phyloP scores from a whole-genome alignment of 2,113 vertebrate species.

The Alectura lathami region DNA sequence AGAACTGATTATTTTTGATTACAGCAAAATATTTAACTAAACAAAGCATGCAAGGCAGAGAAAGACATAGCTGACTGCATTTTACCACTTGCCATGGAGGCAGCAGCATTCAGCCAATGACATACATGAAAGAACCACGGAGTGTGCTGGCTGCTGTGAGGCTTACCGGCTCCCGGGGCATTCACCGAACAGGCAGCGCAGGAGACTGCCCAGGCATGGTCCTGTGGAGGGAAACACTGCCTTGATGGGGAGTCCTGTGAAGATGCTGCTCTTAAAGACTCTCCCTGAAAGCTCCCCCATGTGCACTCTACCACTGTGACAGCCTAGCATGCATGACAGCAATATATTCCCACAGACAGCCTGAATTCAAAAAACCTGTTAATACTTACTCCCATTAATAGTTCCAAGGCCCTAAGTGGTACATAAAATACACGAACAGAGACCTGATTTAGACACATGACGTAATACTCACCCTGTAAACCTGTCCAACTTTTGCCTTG shows the following conservation, averaged over 20 bases:
- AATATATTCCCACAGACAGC: background rate
- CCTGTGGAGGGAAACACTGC: background rate
- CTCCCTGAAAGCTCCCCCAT: background rate
- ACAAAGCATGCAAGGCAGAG: background rate
- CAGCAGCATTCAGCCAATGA: background rate
- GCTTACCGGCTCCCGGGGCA: background rate
- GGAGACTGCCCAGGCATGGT: background rate
- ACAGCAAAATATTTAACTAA: background rate
- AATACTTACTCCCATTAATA: background rate
- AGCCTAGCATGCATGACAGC: background rate
- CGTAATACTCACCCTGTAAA: background rate
- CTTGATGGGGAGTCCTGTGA: background rate
- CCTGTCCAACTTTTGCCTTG: background rate
- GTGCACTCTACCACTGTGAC: too few relatives aligned
- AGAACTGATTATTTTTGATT: background rate
- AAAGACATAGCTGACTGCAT: background rate
- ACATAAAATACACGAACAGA: background rate
- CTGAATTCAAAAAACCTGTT: background rate
- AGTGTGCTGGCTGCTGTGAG: background rate
- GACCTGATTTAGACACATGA: background rate
- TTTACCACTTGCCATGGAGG: background rate
- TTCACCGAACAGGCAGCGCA: background rate
- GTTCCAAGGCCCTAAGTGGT: background rate
- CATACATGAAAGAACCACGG: background rate
- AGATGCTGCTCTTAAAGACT: background rate